Conservation (phyloP, 2,113 vertebrate genomes). For the Thymallus thymallus region DNA sequence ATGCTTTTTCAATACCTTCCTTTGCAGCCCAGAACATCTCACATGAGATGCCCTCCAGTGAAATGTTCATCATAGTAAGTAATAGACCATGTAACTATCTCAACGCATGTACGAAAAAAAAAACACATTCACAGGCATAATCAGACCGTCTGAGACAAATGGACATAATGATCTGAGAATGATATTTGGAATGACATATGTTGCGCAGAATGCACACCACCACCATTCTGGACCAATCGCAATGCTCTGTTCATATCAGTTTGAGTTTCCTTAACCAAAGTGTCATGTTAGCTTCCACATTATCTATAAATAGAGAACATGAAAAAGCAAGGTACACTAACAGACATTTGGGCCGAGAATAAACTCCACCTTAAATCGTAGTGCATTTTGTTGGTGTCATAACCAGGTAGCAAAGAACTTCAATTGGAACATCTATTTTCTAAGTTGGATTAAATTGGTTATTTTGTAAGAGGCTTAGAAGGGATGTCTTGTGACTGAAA, state of each 20-base stretch:
- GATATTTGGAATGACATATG: constrained; percentile 31
- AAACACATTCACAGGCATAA: not conserved
- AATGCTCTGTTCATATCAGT: constrained; percentile 7
- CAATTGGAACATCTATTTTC: not conserved
- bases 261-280: constrained; percentile 22
- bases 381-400: not conserved
- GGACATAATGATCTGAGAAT: constrained; percentile 30
- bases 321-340: constrained; percentile 21
- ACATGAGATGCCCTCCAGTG: not conserved
- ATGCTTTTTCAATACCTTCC: not conserved
- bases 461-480: not conserved
- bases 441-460: not conserved
- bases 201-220: not conserved
- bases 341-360: not conserved
- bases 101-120: constrained; percentile 15
- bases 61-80: not conserved
- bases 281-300: constrained; percentile 16
- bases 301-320: constrained; percentile 1
- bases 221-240: constrained; percentile 4
- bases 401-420: not conserved
- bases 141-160: constrained; percentile 21
- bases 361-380: not conserved
- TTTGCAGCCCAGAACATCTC: not conserved
- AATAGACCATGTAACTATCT: not conserved
- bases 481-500: constrained; percentile 18